Evolutionary conservation across 2,797 vertebrate genomes (phyloP).

Genomic region (Oreortyx pictus): DNA sequence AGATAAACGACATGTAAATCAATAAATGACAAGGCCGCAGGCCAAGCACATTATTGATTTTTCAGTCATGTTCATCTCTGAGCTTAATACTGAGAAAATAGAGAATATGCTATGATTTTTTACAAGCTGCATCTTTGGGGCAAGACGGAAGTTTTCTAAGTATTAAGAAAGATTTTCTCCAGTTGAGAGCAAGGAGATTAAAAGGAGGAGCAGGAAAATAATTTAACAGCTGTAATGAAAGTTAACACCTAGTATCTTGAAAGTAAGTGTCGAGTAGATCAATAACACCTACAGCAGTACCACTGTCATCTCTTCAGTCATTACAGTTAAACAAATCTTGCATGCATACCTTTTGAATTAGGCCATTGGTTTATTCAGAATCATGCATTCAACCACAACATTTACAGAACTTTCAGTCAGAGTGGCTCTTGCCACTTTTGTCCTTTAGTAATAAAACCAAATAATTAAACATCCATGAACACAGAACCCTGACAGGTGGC

Average conservation of each 20-base stretch:
- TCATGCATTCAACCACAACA: background rate
- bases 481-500: fast-evolving
- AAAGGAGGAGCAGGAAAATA: background rate
- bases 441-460: fast-evolving
- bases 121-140: conserved; percentile 37
- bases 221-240: background rate
- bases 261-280: background rate
- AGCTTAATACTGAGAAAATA: conserved; percentile 70
- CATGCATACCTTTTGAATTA: background rate
- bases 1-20: conserved; percentile 78
- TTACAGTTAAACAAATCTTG: background rate
- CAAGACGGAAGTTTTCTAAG: conserved; percentile 12
- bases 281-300: background rate
- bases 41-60: conserved; percentile 72
- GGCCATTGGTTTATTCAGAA: background rate
- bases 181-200: conserved; percentile 10
- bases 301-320: background rate
- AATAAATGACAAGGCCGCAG: conserved; percentile 70
- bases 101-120: conserved; percentile 48
- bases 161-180: conserved; percentile 34
- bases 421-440: background rate
- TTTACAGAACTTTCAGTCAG: background rate
- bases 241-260: background rate
- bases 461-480: background rate
- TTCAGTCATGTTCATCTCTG: conserved; percentile 69